A percentile compares a stretch with the other conserved stretches of the same genome.
phyloP scores from a whole-genome alignment of 2,797 vertebrate species.

The Schizopygopsis pylzovi region DNA sequence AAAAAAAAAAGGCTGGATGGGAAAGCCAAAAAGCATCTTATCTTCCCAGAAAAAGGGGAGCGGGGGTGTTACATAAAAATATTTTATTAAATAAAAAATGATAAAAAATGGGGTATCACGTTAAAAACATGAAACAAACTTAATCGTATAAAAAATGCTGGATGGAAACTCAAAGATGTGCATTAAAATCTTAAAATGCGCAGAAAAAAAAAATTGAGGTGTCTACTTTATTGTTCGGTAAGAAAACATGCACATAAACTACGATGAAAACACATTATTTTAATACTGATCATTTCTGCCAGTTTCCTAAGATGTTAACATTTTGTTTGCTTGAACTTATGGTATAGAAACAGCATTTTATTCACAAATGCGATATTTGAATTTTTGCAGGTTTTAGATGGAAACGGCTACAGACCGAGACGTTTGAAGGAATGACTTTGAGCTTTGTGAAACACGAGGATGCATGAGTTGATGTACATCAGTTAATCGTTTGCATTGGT shows the following conservation, averaged over 20 bases:
- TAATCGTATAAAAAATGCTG: not conserved
- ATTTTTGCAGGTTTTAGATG: not conserved
- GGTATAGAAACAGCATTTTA: not conserved
- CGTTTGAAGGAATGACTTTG: not conserved
- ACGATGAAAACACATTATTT: not conserved
- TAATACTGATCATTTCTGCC: not conserved
- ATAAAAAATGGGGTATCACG: not conserved
- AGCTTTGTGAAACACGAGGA: not conserved
- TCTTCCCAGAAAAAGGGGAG: too few relatives aligned
- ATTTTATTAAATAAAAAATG: too few relatives aligned
- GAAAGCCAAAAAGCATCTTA: too few relatives aligned
- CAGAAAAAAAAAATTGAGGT: not conserved
- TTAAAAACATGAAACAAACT: not conserved
- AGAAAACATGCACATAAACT: not conserved
- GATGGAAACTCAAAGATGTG: not conserved
- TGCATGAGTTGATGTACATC: not conserved
- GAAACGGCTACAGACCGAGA: not conserved
- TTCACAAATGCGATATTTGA: too few relatives aligned
- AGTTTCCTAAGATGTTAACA: not conserved
- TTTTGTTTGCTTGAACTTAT: not conserved
- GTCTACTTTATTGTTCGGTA: not conserved
- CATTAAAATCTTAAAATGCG: not conserved
- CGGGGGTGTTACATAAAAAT: too few relatives aligned
- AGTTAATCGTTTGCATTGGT: not conserved
- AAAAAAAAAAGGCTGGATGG: accelerated